Percentiles rank a stretch among this genome's conserved stretches.
Evolutionary conservation across 1,140 invertebrate species (phyloP).

Genomic region (Drosophila ohnishii): DNA sequence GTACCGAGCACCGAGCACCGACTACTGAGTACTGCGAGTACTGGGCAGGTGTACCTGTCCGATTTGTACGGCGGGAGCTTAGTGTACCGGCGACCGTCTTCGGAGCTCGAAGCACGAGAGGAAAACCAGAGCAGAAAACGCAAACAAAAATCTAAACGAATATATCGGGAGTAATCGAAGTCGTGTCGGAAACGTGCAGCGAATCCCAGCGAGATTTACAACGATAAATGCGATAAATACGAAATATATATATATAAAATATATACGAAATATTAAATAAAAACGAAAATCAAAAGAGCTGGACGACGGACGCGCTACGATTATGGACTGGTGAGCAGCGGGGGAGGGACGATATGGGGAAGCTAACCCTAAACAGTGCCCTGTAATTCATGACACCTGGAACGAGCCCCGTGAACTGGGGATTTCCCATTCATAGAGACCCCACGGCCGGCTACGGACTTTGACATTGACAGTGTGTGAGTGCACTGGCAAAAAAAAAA

Average conservation of each 20-base stretch:
- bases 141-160: constrained; percentile 27
- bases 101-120: constrained; percentile 69
- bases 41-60: constrained; percentile 28
- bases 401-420: constrained; percentile 33
- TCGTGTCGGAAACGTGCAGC: constrained; percentile 11
- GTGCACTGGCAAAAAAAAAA: constrained; percentile 10
- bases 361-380: constrained; percentile 12
- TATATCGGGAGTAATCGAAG: background rate
- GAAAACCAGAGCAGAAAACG: constrained; percentile 21
- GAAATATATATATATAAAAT: background rate
- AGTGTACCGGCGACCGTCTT: constrained; percentile 73
- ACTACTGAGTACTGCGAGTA: constrained; percentile 6
- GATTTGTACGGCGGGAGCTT: constrained; percentile 46
- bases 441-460: constrained; percentile 21
- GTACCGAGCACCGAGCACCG: constrained; percentile 4
- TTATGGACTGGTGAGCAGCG: constrained; percentile 24
- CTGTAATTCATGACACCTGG: constrained; percentile 29
- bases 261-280: constrained; percentile 7
- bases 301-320: background rate
- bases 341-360: background rate
- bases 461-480: constrained; percentile 29
- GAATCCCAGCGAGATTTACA: constrained; percentile 19
- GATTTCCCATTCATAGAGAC: constrained; percentile 36
- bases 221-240: background rate
- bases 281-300: background rate